These are phyloP conservation scores for Pimephales promelas DNA, from an alignment of 2,113 vertebrate genomes.

Conservation along the genomic window DNA sequence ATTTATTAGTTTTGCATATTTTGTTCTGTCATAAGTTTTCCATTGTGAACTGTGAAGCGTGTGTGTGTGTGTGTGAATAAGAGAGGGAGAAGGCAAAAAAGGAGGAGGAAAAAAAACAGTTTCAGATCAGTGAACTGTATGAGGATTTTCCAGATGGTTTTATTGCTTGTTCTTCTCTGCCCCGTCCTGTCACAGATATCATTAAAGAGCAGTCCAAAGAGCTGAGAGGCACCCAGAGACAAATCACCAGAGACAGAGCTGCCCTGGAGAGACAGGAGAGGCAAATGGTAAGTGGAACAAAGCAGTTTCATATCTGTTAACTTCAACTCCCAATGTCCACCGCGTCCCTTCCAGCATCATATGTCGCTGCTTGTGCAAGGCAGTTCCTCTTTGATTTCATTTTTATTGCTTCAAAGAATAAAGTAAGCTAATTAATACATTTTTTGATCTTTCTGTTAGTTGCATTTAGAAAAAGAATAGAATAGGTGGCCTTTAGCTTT, in stretches of 20 bases:
- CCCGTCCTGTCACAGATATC: conserved; percentile 79
- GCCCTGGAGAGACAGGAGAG: conserved; percentile 96
- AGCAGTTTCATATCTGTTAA: conserved; percentile 10
- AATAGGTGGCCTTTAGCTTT: conserved; percentile 52
- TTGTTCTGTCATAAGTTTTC: background rate
- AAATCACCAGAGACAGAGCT: conserved; percentile 91
- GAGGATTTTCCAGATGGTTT: conserved; percentile 45
- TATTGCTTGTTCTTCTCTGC: conserved; percentile 54
- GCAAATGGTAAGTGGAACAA: conserved; percentile 86
- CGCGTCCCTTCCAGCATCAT: background rate
- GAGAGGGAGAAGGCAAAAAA: background rate
- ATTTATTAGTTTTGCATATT: no score
- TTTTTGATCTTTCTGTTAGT: background rate
- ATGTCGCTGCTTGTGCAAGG: background rate
- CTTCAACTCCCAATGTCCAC: conserved; percentile 13
- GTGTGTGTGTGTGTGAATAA: background rate
- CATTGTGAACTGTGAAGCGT: background rate
- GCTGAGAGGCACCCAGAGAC: conserved; percentile 93
- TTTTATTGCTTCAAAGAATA: conserved; percentile 62
- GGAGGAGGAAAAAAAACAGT: background rate
- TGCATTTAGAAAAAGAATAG: background rate
- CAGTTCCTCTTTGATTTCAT: conserved; percentile 41
- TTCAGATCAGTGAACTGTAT: conserved; percentile 42
- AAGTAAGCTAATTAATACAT: background rate
- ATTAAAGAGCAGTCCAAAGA: conserved; percentile 96